Percentiles rank a stretch among this genome's conserved stretches.
phyloP scores from a whole-genome alignment of 2,888 invertebrate genomes.

The Drosophila formosana region DNA sequence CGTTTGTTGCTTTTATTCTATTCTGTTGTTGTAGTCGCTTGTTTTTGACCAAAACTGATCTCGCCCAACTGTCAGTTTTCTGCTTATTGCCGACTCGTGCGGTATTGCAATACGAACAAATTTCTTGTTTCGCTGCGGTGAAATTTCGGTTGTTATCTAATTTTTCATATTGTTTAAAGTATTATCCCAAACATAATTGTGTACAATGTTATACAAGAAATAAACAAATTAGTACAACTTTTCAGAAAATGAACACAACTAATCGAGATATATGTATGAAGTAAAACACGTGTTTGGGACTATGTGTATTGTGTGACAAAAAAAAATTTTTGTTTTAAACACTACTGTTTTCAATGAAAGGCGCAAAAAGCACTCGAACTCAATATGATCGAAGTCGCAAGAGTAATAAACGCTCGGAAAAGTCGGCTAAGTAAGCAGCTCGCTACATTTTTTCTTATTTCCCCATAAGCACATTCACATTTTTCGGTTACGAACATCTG shows the following conservation, averaged over 20 bases:
- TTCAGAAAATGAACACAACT: not conserved
- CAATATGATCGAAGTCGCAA: slow-evolving; percentile 80
- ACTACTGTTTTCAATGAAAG: slow-evolving; percentile 72
- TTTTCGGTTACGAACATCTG: slow-evolving; percentile 58
- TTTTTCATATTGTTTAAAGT: slow-evolving; percentile 57
- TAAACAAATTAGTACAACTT: slow-evolving; percentile 19
- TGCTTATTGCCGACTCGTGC: slow-evolving; percentile 75
- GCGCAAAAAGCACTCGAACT: slow-evolving; percentile 70
- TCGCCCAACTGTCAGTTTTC: slow-evolving; percentile 82
- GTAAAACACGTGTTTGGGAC: slow-evolving; percentile 20
- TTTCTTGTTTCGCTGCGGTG: slow-evolving; percentile 43
- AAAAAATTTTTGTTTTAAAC: slow-evolving; percentile 18
- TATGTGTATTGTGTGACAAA: slow-evolving; percentile 30
- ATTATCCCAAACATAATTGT: slow-evolving; percentile 5
- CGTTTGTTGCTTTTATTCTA: slow-evolving; percentile 51
- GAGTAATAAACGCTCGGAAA: slow-evolving; percentile 76
- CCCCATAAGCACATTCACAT: slow-evolving; percentile 10
- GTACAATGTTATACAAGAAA: slow-evolving; percentile 34
- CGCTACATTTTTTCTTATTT: not conserved
- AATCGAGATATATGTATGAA: slow-evolving; percentile 20
- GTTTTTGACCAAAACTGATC: slow-evolving; percentile 81
- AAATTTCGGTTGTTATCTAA: slow-evolving; percentile 60
- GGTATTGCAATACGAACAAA: slow-evolving; percentile 61
- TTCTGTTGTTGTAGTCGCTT: slow-evolving; percentile 70
- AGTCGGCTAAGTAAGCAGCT: slow-evolving; percentile 73